Evolutionary conservation across 2,797 vertebrate species (phyloP).

Genomic region (Synaphobranchus kaupii): DNA sequence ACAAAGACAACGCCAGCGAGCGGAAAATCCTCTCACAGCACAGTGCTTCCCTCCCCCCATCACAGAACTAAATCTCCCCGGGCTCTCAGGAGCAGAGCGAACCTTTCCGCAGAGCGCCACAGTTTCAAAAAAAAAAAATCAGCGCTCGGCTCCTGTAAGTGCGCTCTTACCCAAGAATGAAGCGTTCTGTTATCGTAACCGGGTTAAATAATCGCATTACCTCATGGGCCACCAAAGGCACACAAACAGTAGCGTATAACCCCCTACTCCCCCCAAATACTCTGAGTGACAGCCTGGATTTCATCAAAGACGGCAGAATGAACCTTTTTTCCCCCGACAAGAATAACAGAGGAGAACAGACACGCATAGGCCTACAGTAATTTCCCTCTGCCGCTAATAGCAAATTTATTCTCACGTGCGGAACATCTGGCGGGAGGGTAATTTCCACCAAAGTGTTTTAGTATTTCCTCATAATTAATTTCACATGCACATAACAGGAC

Average conservation of each 20-base stretch:
- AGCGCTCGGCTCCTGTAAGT: conserved; percentile 71
- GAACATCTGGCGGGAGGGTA: conserved; percentile 82
- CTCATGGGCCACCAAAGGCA: conserved; percentile 75
- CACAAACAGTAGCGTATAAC: conserved; percentile 80
- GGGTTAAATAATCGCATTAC: conserved; percentile 84
- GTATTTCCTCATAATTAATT: conserved; percentile 87
- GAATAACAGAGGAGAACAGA: conserved; percentile 24
- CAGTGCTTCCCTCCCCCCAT: not conserved
- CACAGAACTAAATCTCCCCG: conserved; percentile 24
- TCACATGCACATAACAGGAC: conserved; percentile 83
- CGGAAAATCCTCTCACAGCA: not conserved
- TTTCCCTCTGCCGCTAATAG: conserved; percentile 68
- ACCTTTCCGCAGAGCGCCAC: conserved; percentile 63
- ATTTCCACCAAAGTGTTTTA: conserved; percentile 85
- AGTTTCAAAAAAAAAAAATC: conserved; percentile 70
- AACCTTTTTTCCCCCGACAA: conserved; percentile 47
- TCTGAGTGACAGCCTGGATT: conserved; percentile 77
- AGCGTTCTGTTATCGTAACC: conserved; percentile 80
- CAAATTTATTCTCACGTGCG: conserved; percentile 79
- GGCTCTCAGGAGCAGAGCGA: conserved; percentile 56
- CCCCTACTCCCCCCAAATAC: conserved; percentile 65
- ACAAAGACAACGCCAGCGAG: not conserved
- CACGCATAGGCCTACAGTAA: conserved; percentile 62
- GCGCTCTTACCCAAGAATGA: conserved; percentile 71
- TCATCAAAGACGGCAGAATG: conserved; percentile 70